These are phyloP conservation scores for Drosophila macrospina DNA, from an alignment of 2,888 invertebrate genomes.

Conservation along the genomic window DNA sequence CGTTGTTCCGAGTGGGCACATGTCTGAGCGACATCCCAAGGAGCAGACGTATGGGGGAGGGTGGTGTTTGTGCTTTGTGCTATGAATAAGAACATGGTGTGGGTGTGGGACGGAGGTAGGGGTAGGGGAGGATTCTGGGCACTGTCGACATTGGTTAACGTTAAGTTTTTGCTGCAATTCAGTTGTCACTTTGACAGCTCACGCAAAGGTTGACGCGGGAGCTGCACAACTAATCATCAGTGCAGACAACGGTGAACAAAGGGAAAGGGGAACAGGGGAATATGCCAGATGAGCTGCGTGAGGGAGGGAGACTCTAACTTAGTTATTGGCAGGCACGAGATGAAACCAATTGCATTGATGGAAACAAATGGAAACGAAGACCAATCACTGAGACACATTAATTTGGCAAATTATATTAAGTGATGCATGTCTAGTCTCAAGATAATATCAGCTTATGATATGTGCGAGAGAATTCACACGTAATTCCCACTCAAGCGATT, in stretches of 20 bases:
- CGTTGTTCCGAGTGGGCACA: slow-evolving; percentile 44
- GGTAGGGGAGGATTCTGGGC: background rate
- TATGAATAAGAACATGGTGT: too few species aligned
- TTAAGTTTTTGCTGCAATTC: slow-evolving; percentile 67
- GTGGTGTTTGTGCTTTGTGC: background rate
- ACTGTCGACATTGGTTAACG: slow-evolving; percentile 67
- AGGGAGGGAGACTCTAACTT: slow-evolving; percentile 27
- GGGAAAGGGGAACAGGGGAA: slow-evolving; percentile 11
- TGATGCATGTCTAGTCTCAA: slow-evolving; percentile 15
- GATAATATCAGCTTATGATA: slow-evolving; percentile 5
- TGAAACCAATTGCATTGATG: slow-evolving; percentile 64
- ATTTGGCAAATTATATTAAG: slow-evolving; percentile 38
- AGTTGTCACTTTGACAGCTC: slow-evolving; percentile 78
- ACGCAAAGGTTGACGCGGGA: slow-evolving; percentile 68
- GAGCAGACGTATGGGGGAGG: background rate
- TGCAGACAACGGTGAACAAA: slow-evolving; percentile 35
- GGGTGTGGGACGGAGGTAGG: too few species aligned
- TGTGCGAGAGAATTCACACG: background rate
- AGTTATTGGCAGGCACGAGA: slow-evolving; percentile 71
- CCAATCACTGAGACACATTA: slow-evolving; percentile 30
- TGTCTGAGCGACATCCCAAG: slow-evolving; percentile 28
- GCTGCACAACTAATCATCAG: slow-evolving; percentile 59
- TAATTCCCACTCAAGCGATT: background rate
- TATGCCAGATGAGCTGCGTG: slow-evolving; percentile 24
- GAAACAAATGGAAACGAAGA: slow-evolving; percentile 17